These are phyloP conservation scores for Lepilemur ruficaudatus DNA, from an alignment of 2,797 vertebrate genomes.

Conservation along the genomic window DNA sequence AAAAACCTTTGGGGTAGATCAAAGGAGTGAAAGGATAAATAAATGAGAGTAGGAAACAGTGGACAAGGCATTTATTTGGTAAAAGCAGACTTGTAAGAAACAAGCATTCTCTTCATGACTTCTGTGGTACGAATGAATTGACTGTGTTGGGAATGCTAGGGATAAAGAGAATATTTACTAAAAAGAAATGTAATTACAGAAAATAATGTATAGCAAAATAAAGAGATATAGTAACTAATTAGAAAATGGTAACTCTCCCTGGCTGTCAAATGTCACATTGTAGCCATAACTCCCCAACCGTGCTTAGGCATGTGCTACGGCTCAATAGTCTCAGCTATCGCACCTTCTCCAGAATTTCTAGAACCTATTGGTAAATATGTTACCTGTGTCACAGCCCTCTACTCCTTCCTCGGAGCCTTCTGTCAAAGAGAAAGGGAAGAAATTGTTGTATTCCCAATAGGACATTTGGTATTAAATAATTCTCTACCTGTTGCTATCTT, in stretches of 20 bases:
- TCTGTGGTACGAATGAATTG: not conserved
- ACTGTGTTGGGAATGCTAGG: not conserved
- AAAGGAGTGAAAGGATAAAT: not conserved
- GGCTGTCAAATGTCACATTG: not conserved
- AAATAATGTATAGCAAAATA: not conserved
- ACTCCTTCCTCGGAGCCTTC: not conserved
- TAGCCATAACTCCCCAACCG: not conserved
- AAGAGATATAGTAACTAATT: not conserved
- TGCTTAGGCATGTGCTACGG: not conserved
- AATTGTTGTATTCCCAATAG: not conserved
- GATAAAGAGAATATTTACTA: not conserved
- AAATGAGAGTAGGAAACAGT: not conserved
- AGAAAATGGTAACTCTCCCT: not conserved
- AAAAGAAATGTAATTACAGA: not conserved
- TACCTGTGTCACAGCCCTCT: not conserved
- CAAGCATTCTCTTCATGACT: not conserved
- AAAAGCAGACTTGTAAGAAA: not conserved
- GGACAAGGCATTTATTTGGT: not conserved
- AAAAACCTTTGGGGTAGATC: not conserved
- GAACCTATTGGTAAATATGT: not conserved
- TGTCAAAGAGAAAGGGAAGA: not conserved
- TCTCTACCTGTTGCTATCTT: not conserved
- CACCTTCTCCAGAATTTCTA: not conserved
- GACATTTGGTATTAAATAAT: not conserved
- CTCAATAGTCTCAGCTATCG: not conserved